Conservation (phyloP, 2,113 vertebrate species). For the Grallaria varia region DNA sequence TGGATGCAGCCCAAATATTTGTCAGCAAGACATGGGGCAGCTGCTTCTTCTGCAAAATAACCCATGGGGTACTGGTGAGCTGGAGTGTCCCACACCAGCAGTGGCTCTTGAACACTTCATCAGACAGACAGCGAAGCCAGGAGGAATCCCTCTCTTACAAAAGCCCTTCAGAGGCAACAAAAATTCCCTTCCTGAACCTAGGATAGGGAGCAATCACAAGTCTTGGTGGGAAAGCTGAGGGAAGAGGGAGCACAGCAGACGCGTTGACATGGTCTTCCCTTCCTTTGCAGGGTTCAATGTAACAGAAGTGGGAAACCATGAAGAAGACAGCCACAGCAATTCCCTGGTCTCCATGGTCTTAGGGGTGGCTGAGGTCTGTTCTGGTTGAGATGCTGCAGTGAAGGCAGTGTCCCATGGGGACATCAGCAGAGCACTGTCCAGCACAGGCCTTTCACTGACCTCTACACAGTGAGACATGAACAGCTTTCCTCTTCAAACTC, state of each 20-base stretch:
- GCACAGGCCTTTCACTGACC: not conserved
- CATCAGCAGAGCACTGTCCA: not conserved
- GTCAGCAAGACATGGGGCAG: not conserved
- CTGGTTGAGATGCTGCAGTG: not conserved
- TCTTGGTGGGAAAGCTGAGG: not conserved
- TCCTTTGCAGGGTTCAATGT: accelerated
- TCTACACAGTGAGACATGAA: not conserved
- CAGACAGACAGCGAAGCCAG: not conserved
- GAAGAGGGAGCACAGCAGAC: not conserved
- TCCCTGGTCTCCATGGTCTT: not conserved
- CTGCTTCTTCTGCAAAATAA: not conserved
- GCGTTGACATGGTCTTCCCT: not conserved
- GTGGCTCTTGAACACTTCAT: not conserved
- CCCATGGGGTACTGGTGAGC: not conserved
- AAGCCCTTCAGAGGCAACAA: not conserved
- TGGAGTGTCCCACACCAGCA: not conserved
- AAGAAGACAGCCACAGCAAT: not conserved
- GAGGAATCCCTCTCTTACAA: not conserved
- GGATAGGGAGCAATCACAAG: not conserved
- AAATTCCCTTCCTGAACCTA: not conserved
- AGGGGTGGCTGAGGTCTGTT: not conserved
- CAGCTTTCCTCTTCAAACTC: not conserved
- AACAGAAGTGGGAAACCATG: accelerated
- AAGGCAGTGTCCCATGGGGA: not conserved
- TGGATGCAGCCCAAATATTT: not conserved